phyloP scores from a whole-genome alignment of 2,797 vertebrate species.

The Neopelma chrysocephalum region DNA sequence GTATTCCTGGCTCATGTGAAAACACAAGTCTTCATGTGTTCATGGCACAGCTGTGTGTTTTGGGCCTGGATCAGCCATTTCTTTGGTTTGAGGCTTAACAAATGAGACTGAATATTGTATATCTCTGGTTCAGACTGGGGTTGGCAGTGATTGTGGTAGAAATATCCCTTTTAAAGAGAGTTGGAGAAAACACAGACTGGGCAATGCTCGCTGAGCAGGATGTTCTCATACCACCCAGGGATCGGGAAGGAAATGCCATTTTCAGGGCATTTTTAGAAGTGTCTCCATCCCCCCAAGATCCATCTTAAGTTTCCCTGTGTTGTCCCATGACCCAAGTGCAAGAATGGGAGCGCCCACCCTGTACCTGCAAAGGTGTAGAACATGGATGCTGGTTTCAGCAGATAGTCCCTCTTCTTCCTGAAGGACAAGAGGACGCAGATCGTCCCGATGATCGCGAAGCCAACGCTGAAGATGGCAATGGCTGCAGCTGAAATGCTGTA shows the following conservation, averaged over 20 bases:
- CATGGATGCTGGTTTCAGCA: constrained; percentile 93
- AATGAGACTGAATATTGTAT: neutral
- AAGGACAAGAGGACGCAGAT: constrained; percentile 87
- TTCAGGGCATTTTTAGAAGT: neutral
- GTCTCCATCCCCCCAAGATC: neutral
- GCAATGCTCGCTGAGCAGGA: neutral
- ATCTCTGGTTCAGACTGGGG: neutral
- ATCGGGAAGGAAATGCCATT: neutral
- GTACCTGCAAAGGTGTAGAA: constrained; percentile 93
- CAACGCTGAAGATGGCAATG: constrained; percentile 91
- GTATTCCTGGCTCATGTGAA: neutral
- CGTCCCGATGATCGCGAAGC: constrained; percentile 86
- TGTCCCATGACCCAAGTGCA: neutral
- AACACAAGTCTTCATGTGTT: rapidly evolving
- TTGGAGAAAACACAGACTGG: neutral
- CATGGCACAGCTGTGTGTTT: neutral
- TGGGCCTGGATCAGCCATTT: neutral
- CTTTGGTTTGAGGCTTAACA: neutral
- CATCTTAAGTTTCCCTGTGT: rapidly evolving
- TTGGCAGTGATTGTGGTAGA: neutral
- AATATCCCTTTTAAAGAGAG: neutral
- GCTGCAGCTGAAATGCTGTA: constrained; percentile 96
- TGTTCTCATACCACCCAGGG: rapidly evolving
- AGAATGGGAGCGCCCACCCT: rapidly evolving
- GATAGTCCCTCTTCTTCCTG: constrained; percentile 86